Base-by-base conservation (phyloP, 1,140 invertebrate genomes). In the Marisa cornuarietis region DNA sequence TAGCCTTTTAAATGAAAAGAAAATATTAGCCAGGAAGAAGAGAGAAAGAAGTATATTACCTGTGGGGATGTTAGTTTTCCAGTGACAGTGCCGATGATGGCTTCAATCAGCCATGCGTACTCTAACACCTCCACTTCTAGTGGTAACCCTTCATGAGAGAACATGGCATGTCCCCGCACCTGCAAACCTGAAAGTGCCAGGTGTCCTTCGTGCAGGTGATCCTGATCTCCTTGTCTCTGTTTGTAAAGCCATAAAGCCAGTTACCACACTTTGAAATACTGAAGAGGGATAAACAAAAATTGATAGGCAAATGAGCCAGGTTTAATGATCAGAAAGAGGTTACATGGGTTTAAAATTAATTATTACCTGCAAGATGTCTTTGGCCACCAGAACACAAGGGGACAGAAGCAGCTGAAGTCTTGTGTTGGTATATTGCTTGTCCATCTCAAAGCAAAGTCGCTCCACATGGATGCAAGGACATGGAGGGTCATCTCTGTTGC, bases 371-470 rank as follows among this genome's bases (percentile, higher is more conserved):
- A 87, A 68, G 66, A 78, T 85, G 84, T 92, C 91, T 71, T 86
- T 88, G 42, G 89, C 87, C 71, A 89, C 81, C 31, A 92, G 78
- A n/a, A 91, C 82, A 51, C 96, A 94, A 0, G 98, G 98, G 81
- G 96, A 98, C 0, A 99, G 91, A 0, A 99, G 90, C 0, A 99
- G 90, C 87, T 99, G 98, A 0, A 99, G 92, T 83, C 95, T 95
- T 0, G 97, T 99, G 90, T 98, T 96, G 81, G 93, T 93, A 88
- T 95, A 99, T 14, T 94, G 93, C 89, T 99, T 99, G 85, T 97
- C 95, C 96, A 99, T 96, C 93, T 99, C 98, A 92, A 99, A 98
- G 8, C 96, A 96, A 85, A 99, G 95, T 82, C 96, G 93, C 91
- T 99, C 97, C 20, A 98, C 92, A 69, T 97, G 92, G 83, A 98